These are phyloP conservation scores for Sinotaia quadrata DNA, from an alignment of 2,888 invertebrate species.

Conservation along the genomic window DNA sequence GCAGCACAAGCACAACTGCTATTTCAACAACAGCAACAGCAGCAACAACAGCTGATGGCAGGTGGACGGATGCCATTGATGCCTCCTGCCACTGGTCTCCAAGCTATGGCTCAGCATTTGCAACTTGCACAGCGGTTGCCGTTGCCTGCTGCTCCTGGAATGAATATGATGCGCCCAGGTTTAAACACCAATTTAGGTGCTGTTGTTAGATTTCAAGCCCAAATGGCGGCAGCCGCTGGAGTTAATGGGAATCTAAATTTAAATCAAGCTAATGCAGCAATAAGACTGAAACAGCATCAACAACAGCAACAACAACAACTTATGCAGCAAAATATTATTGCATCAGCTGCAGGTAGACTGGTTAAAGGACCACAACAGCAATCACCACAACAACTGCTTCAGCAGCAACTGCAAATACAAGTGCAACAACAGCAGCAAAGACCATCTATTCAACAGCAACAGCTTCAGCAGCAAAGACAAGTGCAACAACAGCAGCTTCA, in stretches of 20 bases:
- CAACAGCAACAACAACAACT: background rate
- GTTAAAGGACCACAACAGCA: background rate
- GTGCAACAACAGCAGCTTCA: slow-evolving; percentile 18
- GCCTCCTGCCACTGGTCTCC: background rate
- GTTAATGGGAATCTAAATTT: background rate
- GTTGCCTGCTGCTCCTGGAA: background rate
- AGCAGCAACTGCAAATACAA: background rate
- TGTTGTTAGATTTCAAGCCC: background rate
- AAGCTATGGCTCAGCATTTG: background rate
- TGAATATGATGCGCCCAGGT: slow-evolving; percentile 1
- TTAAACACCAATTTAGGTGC: slow-evolving; percentile 3
- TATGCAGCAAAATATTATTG: slow-evolving; percentile 11
- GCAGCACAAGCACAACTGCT: background rate
- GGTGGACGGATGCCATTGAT: too few species aligned
- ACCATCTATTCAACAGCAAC: background rate
- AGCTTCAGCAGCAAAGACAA: slow-evolving; percentile 22
- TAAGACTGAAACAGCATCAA: background rate
- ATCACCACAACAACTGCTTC: slow-evolving; percentile 2
- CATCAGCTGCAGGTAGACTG: background rate
- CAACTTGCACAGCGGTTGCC: background rate
- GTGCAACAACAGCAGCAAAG: background rate
- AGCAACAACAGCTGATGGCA: too few species aligned
- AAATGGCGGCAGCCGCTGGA: background rate
- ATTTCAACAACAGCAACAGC: background rate
- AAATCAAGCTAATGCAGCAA: background rate